A percentile compares a stretch with the other conserved stretches of the same genome.
These are phyloP conservation scores for Liasis olivaceus DNA, from an alignment of 2,797 vertebrate species.

Conservation along the genomic window DNA sequence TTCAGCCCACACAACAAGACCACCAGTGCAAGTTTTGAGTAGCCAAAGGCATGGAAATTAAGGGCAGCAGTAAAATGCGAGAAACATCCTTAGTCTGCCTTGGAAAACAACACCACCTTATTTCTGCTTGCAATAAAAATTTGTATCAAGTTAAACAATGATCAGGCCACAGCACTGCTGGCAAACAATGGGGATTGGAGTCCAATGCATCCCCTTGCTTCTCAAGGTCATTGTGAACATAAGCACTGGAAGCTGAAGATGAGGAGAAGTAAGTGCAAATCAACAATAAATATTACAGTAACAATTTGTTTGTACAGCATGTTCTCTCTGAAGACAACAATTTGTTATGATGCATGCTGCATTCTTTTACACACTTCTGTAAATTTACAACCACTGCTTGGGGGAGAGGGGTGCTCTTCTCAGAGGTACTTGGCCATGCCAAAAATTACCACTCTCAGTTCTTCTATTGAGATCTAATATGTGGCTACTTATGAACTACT, in stretches of 20 bases:
- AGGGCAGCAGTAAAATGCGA: not conserved
- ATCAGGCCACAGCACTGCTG: not conserved
- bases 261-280: not conserved
- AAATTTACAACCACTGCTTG: not conserved
- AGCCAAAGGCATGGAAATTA: not conserved
- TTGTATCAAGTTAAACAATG: not conserved
- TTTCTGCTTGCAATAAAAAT: not conserved
- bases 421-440: too few relatives aligned
- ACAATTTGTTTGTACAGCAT: not conserved
- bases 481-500: too few relatives aligned
- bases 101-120: not conserved
- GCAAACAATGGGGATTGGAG: not conserved
- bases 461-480: too few relatives aligned
- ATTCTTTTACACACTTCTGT: not conserved
- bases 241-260: not conserved
- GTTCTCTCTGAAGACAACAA: not conserved
- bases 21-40: not conserved
- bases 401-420: not conserved
- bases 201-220: not conserved
- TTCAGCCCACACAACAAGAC: not conserved
- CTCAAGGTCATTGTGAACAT: not conserved
- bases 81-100: not conserved
- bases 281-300: not conserved
- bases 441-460: too few relatives aligned
- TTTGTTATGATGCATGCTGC: not conserved